Conservation (phyloP, 2,113 vertebrate genomes). For the Plecturocebus donacophilus region DNA sequence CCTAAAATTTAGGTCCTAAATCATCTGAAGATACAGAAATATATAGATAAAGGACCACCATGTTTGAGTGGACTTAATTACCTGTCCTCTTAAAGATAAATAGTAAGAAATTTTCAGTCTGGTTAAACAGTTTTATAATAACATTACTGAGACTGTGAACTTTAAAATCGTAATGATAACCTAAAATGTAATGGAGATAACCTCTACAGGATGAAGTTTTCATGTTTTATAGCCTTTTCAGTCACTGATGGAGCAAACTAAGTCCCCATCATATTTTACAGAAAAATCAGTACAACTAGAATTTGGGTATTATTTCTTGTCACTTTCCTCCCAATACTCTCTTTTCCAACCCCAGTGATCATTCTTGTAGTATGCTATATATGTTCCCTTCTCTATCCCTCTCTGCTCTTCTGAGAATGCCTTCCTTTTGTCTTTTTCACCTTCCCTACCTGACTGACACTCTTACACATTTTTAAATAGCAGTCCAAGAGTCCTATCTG, state of each 20-base stretch:
- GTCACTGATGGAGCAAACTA: background rate
- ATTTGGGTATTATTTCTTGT: background rate
- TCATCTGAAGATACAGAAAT: constrained; percentile 51
- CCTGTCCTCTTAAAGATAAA: constrained; percentile 36
- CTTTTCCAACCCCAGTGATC: fast-evolving
- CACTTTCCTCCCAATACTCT: fast-evolving
- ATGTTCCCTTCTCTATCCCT: background rate
- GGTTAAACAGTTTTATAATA: constrained; percentile 6
- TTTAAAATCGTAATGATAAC: background rate
- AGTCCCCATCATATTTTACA: background rate
- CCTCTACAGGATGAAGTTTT: background rate
- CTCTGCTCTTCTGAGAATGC: background rate
- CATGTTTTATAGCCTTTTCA: background rate
- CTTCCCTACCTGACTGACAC: background rate
- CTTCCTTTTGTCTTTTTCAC: background rate
- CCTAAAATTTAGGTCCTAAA: constrained; percentile 56
- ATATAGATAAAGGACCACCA: constrained; percentile 8
- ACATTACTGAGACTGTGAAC: background rate
- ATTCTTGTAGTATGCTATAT: background rate
- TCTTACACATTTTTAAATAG: background rate
- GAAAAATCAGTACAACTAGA: background rate
- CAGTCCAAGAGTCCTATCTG: background rate
- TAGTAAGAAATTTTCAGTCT: background rate
- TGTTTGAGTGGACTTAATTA: constrained; percentile 22
- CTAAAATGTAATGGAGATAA: background rate